A percentile compares a stretch with the other conserved stretches of the same genome.
Conservation (phyloP, 2,797 vertebrate species). For the Melanotaenia trifasciata region DNA sequence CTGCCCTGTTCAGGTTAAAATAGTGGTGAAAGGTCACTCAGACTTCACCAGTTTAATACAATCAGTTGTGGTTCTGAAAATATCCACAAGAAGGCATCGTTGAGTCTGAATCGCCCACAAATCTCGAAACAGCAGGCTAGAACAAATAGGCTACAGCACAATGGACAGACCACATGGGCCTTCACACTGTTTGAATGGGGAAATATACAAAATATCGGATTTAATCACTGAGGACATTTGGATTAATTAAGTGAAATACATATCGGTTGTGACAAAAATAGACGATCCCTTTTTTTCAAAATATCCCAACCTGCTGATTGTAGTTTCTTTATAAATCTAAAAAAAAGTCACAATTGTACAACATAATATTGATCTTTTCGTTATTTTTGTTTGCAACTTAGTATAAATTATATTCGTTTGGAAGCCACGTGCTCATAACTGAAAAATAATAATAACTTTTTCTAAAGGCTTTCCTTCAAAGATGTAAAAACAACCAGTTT, state of each 20-base stretch:
- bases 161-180: neutral
- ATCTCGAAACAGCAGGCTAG: neutral
- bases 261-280: neutral
- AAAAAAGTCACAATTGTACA: neutral
- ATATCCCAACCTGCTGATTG: fast-evolving
- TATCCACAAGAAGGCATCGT: conserved; percentile 59
- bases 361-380: neutral
- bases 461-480: too few species aligned
- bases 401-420: too few species aligned
- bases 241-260: neutral
- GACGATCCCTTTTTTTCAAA: neutral
- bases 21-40: neutral
- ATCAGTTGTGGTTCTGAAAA: conserved; percentile 10
- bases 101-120: neutral
- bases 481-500: too few species aligned
- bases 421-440: neutral
- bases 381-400: neutral
- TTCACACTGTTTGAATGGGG: neutral
- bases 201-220: neutral
- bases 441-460: neutral
- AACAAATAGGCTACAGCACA: neutral
- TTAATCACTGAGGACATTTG: neutral
- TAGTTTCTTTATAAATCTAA: neutral
- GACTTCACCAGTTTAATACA: too few species aligned
- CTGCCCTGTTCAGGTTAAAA: conserved; percentile 59